These are phyloP conservation scores for Poecilia picta DNA, from an alignment of 2,797 vertebrate species.

Conservation along the genomic window DNA sequence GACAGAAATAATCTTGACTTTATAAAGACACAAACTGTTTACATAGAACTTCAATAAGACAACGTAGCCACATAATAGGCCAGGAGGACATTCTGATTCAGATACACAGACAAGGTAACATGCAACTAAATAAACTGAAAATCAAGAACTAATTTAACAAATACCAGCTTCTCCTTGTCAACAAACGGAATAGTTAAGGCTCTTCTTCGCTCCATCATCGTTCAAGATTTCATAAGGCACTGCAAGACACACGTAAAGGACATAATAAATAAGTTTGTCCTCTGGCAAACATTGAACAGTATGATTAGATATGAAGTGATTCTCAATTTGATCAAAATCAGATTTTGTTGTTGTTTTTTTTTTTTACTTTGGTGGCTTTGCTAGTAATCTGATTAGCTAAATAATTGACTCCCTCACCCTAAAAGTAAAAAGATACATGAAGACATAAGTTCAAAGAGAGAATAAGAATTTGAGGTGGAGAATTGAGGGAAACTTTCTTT, in stretches of 20 bases:
- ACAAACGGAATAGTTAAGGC: slow-evolving; percentile 72
- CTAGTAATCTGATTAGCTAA: neutral
- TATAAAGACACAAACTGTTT: neutral
- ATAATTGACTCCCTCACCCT: neutral
- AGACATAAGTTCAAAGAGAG: neutral
- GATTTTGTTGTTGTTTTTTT: neutral
- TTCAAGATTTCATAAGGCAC: slow-evolving; percentile 39
- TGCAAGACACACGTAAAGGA: slow-evolving; percentile 34
- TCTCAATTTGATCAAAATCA: neutral
- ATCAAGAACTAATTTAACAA: slow-evolving; percentile 10
- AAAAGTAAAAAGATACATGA: neutral
- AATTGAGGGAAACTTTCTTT: neutral
- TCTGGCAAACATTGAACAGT: neutral
- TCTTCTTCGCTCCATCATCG: slow-evolving; percentile 72
- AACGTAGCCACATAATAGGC: neutral
- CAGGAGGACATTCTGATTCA: neutral
- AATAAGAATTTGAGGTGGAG: neutral
- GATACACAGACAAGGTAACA: neutral
- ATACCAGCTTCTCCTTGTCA: slow-evolving; percentile 69
- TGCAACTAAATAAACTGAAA: neutral
- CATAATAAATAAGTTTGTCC: neutral
- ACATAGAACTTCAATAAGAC: neutral
- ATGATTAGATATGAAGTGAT: neutral
- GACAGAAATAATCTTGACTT: neutral
- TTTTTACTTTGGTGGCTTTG: neutral